Conservation (phyloP, 92 coral and sea anemone species). For the Epizoanthus fatuus region DNA sequence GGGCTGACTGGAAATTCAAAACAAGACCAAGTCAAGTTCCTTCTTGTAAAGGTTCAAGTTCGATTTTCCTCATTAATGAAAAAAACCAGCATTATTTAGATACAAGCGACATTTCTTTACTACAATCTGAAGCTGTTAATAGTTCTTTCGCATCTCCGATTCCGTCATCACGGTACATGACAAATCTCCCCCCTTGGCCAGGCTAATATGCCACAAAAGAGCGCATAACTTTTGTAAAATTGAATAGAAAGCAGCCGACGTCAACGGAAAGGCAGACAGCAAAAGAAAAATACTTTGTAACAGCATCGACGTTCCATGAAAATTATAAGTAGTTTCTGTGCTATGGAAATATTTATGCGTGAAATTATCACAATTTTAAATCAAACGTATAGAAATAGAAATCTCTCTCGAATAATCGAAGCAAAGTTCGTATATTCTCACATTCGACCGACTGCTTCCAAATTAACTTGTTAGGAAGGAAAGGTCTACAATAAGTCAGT, state of each 20-base stretch:
- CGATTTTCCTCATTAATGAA: neutral
- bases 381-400: neutral
- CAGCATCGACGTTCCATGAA: neutral
- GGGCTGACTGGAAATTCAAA: neutral
- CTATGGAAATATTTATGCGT: neutral
- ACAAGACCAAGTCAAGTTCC: too few relatives aligned
- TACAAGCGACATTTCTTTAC: neutral
- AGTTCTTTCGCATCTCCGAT: neutral
- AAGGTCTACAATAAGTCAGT: neutral
- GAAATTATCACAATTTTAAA: neutral
- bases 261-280: neutral
- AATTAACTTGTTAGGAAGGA: neutral
- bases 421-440: neutral
- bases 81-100: neutral
- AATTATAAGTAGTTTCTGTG: neutral
- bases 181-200: neutral
- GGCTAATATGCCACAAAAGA: neutral
- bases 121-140: neutral
- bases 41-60: neutral
- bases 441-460: neutral
- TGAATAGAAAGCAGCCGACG: neutral
- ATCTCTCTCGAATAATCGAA: neutral
- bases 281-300: neutral
- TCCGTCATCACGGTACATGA: neutral
- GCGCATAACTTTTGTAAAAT: neutral